Evolutionary conservation across 2,888 invertebrate species (phyloP).

Genomic region (Notocelia uddmanniana): DNA sequence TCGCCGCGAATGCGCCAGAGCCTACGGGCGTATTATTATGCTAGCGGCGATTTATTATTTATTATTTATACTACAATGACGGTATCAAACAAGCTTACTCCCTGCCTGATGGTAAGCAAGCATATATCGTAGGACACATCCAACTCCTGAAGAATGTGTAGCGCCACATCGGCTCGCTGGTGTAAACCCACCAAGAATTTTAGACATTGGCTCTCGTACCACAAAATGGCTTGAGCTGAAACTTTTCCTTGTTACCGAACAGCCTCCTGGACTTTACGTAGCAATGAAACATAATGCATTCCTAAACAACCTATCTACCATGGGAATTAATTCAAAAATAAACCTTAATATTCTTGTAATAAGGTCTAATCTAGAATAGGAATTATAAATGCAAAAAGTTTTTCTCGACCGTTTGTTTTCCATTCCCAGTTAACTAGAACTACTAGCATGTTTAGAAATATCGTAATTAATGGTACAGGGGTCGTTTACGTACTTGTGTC

Average conservation of each 20-base stretch:
- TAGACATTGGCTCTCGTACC: background rate
- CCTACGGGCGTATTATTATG: too few species aligned
- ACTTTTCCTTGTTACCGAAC: slow-evolving; percentile 22
- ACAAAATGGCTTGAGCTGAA: background rate
- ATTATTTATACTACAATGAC: too few species aligned
- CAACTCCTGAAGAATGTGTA: too few species aligned
- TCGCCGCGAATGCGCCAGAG: too few species aligned
- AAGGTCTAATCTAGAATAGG: background rate
- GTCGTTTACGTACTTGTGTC: too few species aligned
- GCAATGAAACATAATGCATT: background rate
- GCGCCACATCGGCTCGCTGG: too few species aligned
- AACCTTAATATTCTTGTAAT: background rate
- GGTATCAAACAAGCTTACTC: too few species aligned
- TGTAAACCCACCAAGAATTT: background rate
- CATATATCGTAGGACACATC: too few species aligned
- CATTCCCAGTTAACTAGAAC: background rate
- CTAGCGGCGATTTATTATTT: too few species aligned
- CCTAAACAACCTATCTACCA: background rate
- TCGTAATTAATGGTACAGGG: background rate
- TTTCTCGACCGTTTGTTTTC: background rate
- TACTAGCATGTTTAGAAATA: slow-evolving; percentile 1
- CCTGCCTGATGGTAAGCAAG: too few species aligned
- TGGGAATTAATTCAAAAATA: background rate
- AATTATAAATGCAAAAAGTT: background rate
- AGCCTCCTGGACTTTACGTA: slow-evolving; percentile 23